Percentiles rank a stretch among this genome's conserved stretches.
Conservation (phyloP, 2,113 vertebrate genomes). For the Furnarius figulus region DNA sequence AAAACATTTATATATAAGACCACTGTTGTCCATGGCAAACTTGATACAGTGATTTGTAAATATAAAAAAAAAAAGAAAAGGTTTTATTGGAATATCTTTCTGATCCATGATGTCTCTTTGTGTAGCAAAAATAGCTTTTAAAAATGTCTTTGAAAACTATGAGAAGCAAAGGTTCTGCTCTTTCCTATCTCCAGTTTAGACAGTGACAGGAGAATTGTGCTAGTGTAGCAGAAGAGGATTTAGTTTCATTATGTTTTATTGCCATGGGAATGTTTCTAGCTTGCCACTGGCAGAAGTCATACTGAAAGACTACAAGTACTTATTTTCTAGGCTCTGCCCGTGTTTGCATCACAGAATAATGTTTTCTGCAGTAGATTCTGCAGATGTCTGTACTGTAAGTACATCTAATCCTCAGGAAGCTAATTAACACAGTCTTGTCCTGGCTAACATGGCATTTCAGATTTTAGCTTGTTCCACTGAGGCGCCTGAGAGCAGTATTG, state of each 20-base stretch:
- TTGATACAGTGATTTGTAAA: not conserved
- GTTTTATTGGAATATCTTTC: not conserved
- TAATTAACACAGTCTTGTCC: not conserved
- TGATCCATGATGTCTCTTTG: not conserved
- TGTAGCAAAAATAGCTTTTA: not conserved
- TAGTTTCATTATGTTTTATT: not conserved
- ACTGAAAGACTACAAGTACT: not conserved
- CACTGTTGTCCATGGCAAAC: not conserved
- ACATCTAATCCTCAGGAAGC: not conserved
- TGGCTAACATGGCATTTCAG: not conserved
- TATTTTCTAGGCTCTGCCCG: not conserved
- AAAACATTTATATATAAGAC: not conserved
- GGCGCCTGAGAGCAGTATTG: not conserved
- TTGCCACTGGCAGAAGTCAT: not conserved
- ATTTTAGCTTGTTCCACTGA: not conserved
- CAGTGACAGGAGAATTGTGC: not conserved
- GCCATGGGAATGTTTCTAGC: not conserved
- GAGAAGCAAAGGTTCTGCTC: not conserved
- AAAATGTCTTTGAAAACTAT: not conserved
- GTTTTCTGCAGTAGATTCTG: not conserved
- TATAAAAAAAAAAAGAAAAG: not conserved
- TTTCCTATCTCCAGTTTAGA: not conserved
- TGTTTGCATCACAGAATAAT: not conserved
- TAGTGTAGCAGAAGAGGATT: not conserved
- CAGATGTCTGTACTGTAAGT: not conserved